Conservation (phyloP, 2,797 vertebrate species). For the Nothura maculosa region DNA sequence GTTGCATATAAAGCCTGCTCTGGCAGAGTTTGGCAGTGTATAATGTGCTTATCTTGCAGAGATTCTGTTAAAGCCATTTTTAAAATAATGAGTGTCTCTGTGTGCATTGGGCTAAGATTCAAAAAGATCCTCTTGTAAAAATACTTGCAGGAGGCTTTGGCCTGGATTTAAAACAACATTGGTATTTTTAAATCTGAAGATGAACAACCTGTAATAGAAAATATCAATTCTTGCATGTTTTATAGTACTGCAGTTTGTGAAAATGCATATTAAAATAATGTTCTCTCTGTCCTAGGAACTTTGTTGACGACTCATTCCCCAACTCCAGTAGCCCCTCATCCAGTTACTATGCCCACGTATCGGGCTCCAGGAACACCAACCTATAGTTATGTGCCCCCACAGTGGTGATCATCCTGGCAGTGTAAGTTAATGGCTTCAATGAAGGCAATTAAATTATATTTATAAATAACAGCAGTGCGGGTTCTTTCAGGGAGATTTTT, state of each 20-base stretch:
- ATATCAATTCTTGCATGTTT: not conserved
- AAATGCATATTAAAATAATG: not conserved
- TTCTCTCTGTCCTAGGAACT: constrained; percentile 87
- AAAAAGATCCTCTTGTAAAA: not conserved
- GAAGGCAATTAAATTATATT: not conserved
- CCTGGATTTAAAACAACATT: not conserved
- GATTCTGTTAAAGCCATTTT: not conserved
- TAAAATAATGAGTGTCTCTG: not conserved
- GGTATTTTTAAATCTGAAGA: not conserved
- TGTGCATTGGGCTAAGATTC: not conserved
- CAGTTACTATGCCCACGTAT: constrained; percentile 94
- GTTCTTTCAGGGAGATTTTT: not conserved
- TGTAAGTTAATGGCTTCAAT: constrained; percentile 82
- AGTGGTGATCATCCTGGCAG: constrained; percentile 93
- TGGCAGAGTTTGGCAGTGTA: not conserved
- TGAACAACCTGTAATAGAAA: not conserved
- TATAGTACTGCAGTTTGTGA: not conserved
- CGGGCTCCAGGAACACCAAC: constrained; percentile 94
- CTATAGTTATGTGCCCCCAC: constrained; percentile 98
- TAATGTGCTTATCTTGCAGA: not conserved
- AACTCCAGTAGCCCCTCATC: constrained; percentile 92
- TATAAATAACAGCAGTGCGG: not conserved
- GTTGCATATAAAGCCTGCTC: not conserved
- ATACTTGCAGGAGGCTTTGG: not conserved
- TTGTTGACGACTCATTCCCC: constrained; percentile 97